These are phyloP conservation scores for Polypterus bichir DNA, from an alignment of 2,113 vertebrate genomes.

Conservation along the genomic window DNA sequence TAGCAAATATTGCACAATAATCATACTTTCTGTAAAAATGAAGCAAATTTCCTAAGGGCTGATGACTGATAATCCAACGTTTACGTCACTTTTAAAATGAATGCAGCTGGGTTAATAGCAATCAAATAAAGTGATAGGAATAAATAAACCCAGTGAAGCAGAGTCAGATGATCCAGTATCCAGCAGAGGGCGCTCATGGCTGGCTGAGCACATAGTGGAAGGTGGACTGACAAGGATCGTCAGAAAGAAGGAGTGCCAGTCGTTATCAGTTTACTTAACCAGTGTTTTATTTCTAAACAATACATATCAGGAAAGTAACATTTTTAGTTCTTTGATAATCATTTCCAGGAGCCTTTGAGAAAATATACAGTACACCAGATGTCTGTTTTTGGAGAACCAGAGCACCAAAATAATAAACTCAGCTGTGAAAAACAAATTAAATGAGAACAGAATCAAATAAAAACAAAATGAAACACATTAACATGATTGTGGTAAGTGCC, in stretches of 20 bases:
- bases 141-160: no score
- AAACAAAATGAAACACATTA: conserved; percentile 17
- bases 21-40: no score
- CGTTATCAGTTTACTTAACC: conserved; percentile 37
- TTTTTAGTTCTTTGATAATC: conserved; percentile 44
- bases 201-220: no score
- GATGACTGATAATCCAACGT: no score
- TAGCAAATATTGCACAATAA: no score
- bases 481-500: conserved; percentile 45
- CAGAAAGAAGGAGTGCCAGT: not conserved
- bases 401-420: conserved; percentile 46
- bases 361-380: conserved; percentile 48
- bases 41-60: no score
- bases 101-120: no score
- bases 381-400: conserved; percentile 40
- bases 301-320: conserved; percentile 57
- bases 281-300: conserved; percentile 64
- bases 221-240: no score
- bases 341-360: conserved; percentile 37
- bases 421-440: conserved; percentile 31
- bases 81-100: no score
- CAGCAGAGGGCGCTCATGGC: not conserved
- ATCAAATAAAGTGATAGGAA: no score
- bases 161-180: no score
- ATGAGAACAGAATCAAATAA: not conserved